Evolutionary conservation across 2,113 vertebrate species (phyloP), one percentile per base, ranked within the genome.

Genomic region (Upupa epops): DNA sequence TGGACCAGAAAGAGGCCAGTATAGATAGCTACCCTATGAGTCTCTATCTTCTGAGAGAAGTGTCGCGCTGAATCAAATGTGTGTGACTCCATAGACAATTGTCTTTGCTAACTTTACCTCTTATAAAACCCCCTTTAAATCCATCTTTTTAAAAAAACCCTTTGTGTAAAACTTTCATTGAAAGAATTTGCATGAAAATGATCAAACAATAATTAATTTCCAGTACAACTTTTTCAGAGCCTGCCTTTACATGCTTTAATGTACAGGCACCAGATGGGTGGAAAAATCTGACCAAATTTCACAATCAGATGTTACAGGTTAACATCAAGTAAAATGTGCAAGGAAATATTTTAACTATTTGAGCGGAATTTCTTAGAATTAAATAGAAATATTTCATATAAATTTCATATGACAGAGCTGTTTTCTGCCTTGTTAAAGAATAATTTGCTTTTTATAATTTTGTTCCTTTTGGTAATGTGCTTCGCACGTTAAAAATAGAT

Each of bases 401-500:
- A 64, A 26, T 77, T 63, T 15, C 9, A 15, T 1, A 1, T 26
- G 36, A 40, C 37, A 70, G 46, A 49, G 36, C 58, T 32, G 29
- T 63, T 83, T 69, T 89, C 32, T 75, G 36, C 16, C 34, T 82
- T 86, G 90, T 42, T 19, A 74, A 68, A 71, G 34, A 74, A 31
- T 81, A 52, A 17, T 28, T 94, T 84, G 25, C 18, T 91, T 7
- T 89, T 83, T 85, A 74, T 64, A 0, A 0, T 77, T 94, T 80
- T 83, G 36, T 71, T 96, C 73, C 29, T 68, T 86, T 80, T 71
- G 64, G 45, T 92, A 68, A 51, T 90, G 76, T 86, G 60, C 70
- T 95, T 83, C 7, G 28, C 69, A 78, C 58, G 49, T 95, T 75
- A 90, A 90, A 92, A 92, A 83, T 86, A 90, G 54, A 95, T 88